Base-by-base conservation (phyloP, 2,113 vertebrate species). In the Paraplagusia blochii region DNA sequence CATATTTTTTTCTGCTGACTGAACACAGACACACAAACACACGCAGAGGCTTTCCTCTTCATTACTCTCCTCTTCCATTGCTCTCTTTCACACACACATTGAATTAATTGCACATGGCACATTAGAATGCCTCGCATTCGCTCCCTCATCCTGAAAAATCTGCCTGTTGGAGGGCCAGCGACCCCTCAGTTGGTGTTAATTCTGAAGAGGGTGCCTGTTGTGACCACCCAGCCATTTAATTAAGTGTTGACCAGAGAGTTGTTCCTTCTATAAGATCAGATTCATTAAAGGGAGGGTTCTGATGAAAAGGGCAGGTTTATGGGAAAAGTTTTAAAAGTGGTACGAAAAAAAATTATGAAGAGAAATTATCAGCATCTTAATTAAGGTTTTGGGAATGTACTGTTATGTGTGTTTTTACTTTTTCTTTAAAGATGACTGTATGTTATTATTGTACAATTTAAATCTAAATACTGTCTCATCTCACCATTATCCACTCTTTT, bases 1-100 rank as follows among this genome's bases (percentile, higher is more conserved):
- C 79, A 77, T 38, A 48, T 67, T 60, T 55, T n/a, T 54, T 80
- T 73, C 59, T 68, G 63, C 63, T 80, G 63, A 64, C 61, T 77
- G 75, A 68, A 81, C 70, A 78, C 46, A 0, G 15, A 73, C 48
- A 19, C 53, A 38, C 59, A 65, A n/a, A 72, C 52, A 57, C 8
- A 36, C 0, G 0, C 12, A 76, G 35, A 64, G 58, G 14, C 9
- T 71, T 71, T 73, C 56, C 63, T 56, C 59, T 44, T 75, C 58
- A 54, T 61, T 72, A 49, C 40, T 3, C 65, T 18, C 35, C 38
- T 13, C 15, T 56, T 46, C 53, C 22, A 29, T 42, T 0, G 33
- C 38, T 40, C 34, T 53, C 44, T 44, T 6, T 19, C 14, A 55
- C 34, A 10, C 16, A 36, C 19, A 44, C 39, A 38, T 11, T 34